phyloP scores from a whole-genome alignment of 2,113 vertebrate genomes.

The Campylomormyrus numenius region DNA sequence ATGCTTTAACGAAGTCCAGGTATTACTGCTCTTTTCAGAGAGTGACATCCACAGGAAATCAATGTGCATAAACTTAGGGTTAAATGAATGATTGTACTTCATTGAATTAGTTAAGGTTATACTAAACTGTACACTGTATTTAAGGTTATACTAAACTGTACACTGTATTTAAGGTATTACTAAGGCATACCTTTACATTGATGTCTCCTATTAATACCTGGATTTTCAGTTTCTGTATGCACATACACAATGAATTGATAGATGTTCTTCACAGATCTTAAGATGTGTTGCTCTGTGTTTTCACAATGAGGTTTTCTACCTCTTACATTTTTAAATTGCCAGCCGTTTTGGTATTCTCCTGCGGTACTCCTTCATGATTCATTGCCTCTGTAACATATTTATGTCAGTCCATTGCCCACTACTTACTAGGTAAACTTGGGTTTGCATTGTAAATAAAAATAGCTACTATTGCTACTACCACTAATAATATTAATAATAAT shows the following conservation, averaged over 20 bases:
- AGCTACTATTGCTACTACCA: not conserved
- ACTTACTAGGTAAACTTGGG: not conserved
- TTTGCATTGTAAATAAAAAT: not conserved
- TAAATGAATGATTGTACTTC: not conserved
- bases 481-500: not conserved
- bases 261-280: not conserved
- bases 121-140: not conserved
- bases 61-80: not conserved
- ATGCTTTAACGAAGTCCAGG: not conserved
- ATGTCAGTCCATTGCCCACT: conserved; percentile 6
- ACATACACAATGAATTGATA: not conserved
- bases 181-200: not conserved
- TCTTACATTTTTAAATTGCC: conserved; percentile 11
- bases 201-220: not conserved
- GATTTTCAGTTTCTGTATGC: not conserved
- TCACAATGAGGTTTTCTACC: conserved; percentile 15
- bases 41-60: not conserved
- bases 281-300: not conserved
- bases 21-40: not conserved
- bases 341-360: conserved; percentile 5
- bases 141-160: not conserved
- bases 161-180: not conserved
- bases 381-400: conserved; percentile 14
- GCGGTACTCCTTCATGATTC: conserved; percentile 12
- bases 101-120: not conserved